Conservation (phyloP, 2,113 vertebrate genomes). For the Orthonyx spaldingii region DNA sequence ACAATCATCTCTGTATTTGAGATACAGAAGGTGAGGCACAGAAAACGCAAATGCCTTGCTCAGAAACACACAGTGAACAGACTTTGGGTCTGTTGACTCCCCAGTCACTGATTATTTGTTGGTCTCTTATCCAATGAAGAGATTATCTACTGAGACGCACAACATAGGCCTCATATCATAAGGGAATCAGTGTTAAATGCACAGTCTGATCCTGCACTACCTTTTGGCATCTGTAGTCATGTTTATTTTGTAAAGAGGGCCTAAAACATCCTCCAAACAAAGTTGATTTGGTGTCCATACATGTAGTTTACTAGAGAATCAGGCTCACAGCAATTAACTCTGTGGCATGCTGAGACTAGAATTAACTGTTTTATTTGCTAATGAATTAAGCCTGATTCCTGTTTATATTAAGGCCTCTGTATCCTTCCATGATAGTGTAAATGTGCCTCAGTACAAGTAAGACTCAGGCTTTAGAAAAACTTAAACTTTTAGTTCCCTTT, state of each 20-base stretch:
- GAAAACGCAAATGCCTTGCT: background rate
- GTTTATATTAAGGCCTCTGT: conserved; percentile 40
- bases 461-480: background rate
- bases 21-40: background rate
- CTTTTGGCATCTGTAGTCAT: background rate
- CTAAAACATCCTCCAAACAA: background rate
- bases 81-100: background rate
- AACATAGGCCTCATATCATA: background rate
- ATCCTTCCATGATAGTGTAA: background rate
- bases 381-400: conserved; percentile 53
- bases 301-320: background rate
- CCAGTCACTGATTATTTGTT: background rate
- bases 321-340: background rate
- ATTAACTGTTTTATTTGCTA: background rate
- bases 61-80: background rate
- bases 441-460: background rate
- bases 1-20: background rate
- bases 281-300: background rate
- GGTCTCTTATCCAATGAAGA: background rate
- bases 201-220: background rate
- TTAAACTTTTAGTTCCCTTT: background rate
- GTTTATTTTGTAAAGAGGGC: background rate
- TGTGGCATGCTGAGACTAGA: background rate
- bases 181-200: background rate
- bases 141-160: background rate